These are phyloP conservation scores for Nemopilema nomurai DNA, from an alignment of 30 jellyfish, hydroid and myxozoan genomes.

Conservation along the genomic window DNA sequence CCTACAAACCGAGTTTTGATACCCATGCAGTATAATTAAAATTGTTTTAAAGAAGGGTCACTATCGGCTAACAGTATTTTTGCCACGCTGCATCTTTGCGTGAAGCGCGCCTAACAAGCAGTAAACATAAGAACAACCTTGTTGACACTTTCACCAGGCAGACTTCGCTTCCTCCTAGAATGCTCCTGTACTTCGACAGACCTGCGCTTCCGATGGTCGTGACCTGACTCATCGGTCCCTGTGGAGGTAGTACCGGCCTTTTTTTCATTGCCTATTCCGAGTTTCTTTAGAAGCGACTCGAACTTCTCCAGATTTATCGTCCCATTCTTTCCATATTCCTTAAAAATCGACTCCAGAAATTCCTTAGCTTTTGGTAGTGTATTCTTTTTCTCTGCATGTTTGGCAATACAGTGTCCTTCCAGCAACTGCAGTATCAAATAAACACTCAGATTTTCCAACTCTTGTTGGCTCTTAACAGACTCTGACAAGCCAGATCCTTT, in stretches of 20 bases:
- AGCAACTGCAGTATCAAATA: slow-evolving; percentile 60
- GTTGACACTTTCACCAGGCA: not conserved
- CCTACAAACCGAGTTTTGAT: too few relatives aligned
- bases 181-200: slow-evolving; percentile 48
- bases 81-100: too few relatives aligned
- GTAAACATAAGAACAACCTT: not conserved
- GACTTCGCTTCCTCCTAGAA: slow-evolving; percentile 49
- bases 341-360: slow-evolving; percentile 57
- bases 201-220: slow-evolving; percentile 76
- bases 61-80: too few relatives aligned
- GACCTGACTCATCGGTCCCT: slow-evolving; percentile 38
- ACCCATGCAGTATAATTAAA: too few relatives aligned
- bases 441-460: slow-evolving; percentile 50
- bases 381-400: slow-evolving; percentile 31
- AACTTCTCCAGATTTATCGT: slow-evolving; percentile 64
- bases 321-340: slow-evolving; percentile 70
- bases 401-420: slow-evolving; percentile 75
- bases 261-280: slow-evolving; percentile 69
- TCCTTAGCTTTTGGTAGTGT: slow-evolving; percentile 47
- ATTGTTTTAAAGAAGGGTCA: too few relatives aligned
- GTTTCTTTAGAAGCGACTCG: slow-evolving; percentile 64
- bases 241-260: slow-evolving; percentile 8
- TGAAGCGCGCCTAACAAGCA: too few relatives aligned
- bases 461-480: slow-evolving; percentile 37
- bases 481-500: slow-evolving; percentile 64